Percentiles rank a stretch among this genome's conserved stretches.
Conservation (phyloP, 2,113 vertebrate species). For the Crocuta crocuta region DNA sequence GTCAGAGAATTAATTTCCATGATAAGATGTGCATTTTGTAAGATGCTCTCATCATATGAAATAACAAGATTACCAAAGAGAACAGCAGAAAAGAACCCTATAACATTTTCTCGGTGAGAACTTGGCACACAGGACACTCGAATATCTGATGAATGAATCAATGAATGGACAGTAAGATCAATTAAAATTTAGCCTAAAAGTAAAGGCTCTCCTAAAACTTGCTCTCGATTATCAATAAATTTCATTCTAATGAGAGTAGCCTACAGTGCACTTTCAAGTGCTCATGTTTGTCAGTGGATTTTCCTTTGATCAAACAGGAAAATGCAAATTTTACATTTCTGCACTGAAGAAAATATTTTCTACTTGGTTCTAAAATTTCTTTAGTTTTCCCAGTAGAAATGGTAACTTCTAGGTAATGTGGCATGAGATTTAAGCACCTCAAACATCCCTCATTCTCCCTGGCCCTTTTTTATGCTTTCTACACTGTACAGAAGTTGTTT, state of each 20-base stretch:
- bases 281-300: neutral
- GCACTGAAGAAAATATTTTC: neutral
- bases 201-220: neutral
- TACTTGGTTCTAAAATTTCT: neutral
- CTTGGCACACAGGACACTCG: neutral
- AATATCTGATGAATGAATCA: neutral
- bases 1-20: neutral
- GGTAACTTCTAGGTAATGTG: neutral
- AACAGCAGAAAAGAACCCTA: neutral
- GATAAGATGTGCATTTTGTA: neutral
- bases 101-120: constrained; percentile 25
- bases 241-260: neutral
- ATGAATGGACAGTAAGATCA: neutral
- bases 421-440: neutral
- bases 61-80: neutral
- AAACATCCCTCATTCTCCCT: neutral
- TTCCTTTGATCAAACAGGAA: constrained; percentile 18
- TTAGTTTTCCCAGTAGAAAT: neutral
- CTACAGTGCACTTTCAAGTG: neutral
- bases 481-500: neutral
- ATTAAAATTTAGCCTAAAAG: neutral
- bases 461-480: neutral
- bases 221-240: neutral
- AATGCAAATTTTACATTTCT: constrained; percentile 35
- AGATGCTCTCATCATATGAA: neutral